Base-by-base conservation (phyloP, 2,113 vertebrate species). In the Lophius piscatorius region DNA sequence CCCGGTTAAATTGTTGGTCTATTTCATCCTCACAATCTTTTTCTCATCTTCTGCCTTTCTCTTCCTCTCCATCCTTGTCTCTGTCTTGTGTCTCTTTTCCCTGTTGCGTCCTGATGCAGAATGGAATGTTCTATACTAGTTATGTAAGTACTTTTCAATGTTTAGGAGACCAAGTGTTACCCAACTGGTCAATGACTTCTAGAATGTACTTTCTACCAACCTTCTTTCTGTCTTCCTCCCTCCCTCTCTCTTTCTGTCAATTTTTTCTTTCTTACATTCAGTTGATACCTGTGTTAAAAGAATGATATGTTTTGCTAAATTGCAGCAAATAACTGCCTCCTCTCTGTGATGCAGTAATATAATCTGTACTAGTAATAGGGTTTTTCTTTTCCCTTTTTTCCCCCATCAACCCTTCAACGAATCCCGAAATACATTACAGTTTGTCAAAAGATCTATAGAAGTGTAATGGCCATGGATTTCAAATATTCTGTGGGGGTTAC, bases 51-150 rank as follows among this genome's bases (percentile, higher is more conserved):
- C 16, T 46, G 4, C 29, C n/a, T 38, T 8, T 33, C 1, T 48
- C 34, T 60, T 40, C 22, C 44, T 72, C 14, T 58, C 36, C 26
- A 10, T 69, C 35, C 57, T 40, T 40, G 18, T 78, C 33, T 76
- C 35, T 73, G 63, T 90, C 82, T 88, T 66, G 84, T 90, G 75
- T 85, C 76, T 38, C 39, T 74, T 81, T 61, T 76, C 41, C 81
- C 59, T 54, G 67, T 85, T 80, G 74, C 82, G 51, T 78, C 84
- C 82, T 58, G 85, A 78, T 83, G 87, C 92, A 95, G 94, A 95
- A 94, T 93, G 94, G 93, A 92, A 91, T 94, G 87, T 92, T 92
- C 90, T 95, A 94, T 93, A 87, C 92, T 90, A 93, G 90, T 93
- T 95, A 94, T 91, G 94, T 94, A 94, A 95, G 94, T 95, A 92